Evolutionary conservation across 2,797 vertebrate species (phyloP).

Genomic region (Zonotrichia albicollis): DNA sequence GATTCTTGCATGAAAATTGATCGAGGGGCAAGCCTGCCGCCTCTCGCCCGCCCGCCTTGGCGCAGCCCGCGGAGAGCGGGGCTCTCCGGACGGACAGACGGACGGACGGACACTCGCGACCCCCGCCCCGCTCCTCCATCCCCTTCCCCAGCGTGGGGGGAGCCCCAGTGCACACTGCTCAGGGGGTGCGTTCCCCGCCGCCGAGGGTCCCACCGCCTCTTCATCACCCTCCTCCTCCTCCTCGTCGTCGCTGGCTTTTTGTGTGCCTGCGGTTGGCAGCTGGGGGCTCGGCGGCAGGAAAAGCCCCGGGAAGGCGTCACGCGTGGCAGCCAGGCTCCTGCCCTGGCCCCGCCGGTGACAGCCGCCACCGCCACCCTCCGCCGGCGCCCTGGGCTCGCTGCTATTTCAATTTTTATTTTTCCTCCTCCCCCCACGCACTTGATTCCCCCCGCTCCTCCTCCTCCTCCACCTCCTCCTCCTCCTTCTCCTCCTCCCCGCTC

Average conservation of each 20-base stretch:
- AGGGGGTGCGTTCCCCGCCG: neutral
- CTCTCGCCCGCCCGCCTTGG: slow-evolving; percentile 37
- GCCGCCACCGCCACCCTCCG: slow-evolving; percentile 25
- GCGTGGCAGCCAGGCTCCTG: slow-evolving; percentile 6
- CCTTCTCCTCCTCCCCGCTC: neutral
- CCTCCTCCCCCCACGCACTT: slow-evolving; percentile 38
- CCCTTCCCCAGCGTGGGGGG: neutral
- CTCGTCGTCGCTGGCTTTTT: neutral
- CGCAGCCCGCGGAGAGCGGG: neutral
- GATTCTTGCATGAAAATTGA: slow-evolving; percentile 89
- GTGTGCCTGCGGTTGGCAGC: slow-evolving; percentile 10
- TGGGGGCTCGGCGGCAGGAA: neutral
- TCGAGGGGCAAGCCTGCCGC: slow-evolving; percentile 69
- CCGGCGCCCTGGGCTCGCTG: slow-evolving; percentile 33
- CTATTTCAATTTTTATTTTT: slow-evolving; percentile 39
- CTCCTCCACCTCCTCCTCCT: neutral
- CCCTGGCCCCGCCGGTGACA: slow-evolving; percentile 74
- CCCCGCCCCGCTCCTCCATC: neutral
- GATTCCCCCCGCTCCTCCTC: slow-evolving; percentile 10
- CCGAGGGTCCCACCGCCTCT: neutral
- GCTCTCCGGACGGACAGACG: neutral
- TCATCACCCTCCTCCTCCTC: neutral
- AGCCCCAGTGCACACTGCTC: neutral
- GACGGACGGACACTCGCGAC: neutral
- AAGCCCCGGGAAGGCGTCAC: slow-evolving; percentile 37